These are phyloP conservation scores for Eilema depressum DNA, from an alignment of 2,888 invertebrate species.

Conservation along the genomic window DNA sequence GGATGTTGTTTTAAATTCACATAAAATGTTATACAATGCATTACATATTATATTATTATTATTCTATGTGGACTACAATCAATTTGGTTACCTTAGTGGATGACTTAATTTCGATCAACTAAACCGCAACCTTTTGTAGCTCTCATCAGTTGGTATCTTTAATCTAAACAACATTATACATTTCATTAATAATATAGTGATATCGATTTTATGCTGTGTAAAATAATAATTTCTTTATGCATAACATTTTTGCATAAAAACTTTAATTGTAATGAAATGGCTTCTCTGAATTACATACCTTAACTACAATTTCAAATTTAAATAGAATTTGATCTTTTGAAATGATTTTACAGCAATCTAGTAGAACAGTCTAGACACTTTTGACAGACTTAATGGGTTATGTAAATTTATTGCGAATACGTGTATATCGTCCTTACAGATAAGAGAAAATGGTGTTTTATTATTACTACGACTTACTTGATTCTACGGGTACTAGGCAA, in stretches of 20 bases:
- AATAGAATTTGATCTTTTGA: not conserved
- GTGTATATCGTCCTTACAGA: not conserved
- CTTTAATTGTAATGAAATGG: not conserved
- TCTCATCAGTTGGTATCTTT: too few relatives aligned
- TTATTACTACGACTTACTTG: not conserved
- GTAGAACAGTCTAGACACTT: not conserved
- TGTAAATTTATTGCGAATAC: not conserved
- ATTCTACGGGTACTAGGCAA: not conserved
- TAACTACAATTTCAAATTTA: not conserved
- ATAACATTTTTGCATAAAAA: not conserved
- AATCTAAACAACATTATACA: too few relatives aligned
- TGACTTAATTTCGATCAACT: too few relatives aligned
- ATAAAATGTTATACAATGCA: not conserved
- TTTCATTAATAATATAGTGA: too few relatives aligned
- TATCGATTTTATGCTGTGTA: too few relatives aligned
- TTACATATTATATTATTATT: too few relatives aligned
- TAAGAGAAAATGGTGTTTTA: not conserved
- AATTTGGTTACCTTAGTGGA: too few relatives aligned
- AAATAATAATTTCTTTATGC: too few relatives aligned
- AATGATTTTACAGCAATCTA: not conserved
- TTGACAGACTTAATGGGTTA: constrained; percentile 1
- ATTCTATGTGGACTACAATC: too few relatives aligned
- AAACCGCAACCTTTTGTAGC: too few relatives aligned
- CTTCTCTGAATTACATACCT: not conserved
- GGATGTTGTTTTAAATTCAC: constrained; percentile 40